Evolutionary conservation across 2,113 vertebrate species (phyloP), one percentile per base, ranked within the genome.

Genomic region (Verasper variegatus): DNA sequence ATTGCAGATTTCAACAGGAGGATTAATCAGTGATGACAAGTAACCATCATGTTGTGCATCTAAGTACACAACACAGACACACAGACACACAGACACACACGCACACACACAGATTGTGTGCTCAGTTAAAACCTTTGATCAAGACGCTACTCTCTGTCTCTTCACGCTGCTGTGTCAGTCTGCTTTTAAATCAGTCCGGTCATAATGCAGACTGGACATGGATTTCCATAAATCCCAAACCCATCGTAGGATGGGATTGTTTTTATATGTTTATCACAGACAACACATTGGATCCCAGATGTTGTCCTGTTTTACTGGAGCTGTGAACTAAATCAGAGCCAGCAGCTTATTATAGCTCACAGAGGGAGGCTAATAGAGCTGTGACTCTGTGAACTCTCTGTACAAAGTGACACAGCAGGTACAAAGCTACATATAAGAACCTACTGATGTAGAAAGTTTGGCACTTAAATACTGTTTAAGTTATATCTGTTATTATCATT

Each of bases 1-100:
- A 88, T 63, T 74, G 64, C 72, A 80, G 60, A 67, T 73, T 71
- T 85, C 69, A 85, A 20, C 55, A 21, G 71, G 63, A 65, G 82
- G 82, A 86, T 88, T 86, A 81, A 83, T 81, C 74, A 76, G 57
- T 70, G 88, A 72, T 76, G 83, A 91, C 84, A 89, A 74, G 74
- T 21, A 67, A 31, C n/a, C 31, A n/a, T 72, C 67, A 47, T 61
- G 63, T 63, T 74, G 62, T 18, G 21, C 42, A 49, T 49, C 56
- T 18, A 66, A 35, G 40, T 12, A 55, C 54, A 31, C 45, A 51
- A 18, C n/a, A n/a, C n/a, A n/a, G n/a, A n/a, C n/a, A 47, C n/a
- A 62, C 60, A 63, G 14, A 60, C 23, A 9, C 58, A 47, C 37
- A 21, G 14, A 27, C 18, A 56, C 54, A 52, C 20, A 68, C 56